These are phyloP conservation scores for Drosophila melanogaster DNA, from an alignment of 1,140 invertebrate genomes.

Conservation along the genomic window DNA sequence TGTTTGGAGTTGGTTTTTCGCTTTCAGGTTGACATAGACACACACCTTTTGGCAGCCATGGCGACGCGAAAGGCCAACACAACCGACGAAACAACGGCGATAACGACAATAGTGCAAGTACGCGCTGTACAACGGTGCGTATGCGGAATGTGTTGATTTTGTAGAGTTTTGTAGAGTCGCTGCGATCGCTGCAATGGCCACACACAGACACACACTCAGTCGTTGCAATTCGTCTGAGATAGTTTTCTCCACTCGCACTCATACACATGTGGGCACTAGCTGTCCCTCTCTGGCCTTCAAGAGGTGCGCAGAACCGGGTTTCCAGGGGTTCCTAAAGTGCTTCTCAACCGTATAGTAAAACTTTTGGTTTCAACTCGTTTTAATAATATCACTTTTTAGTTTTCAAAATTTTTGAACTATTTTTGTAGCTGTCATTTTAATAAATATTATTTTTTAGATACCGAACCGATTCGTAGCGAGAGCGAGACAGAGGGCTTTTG, in stretches of 20 bases:
- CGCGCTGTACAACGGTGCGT: constrained; percentile 58
- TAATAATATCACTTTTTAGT: not conserved
- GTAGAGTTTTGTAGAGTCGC: constrained; percentile 22
- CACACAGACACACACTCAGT: constrained; percentile 13
- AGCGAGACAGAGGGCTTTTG: constrained; percentile 41
- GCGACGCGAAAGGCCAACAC: constrained; percentile 66
- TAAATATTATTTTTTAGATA: not conserved
- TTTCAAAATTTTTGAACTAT: not conserved
- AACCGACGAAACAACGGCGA: constrained; percentile 21
- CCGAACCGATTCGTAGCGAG: constrained; percentile 7
- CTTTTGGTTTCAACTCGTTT: constrained; percentile 12
- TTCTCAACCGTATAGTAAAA: constrained; percentile 5
- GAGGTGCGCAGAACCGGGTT: constrained; percentile 77
- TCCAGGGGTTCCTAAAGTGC: constrained; percentile 16
- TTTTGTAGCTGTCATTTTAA: not conserved
- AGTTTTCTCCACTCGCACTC: constrained; percentile 41
- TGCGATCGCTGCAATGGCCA: constrained; percentile 47
- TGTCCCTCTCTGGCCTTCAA: constrained; percentile 62
- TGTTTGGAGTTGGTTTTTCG: constrained; percentile 45
- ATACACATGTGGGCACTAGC: constrained; percentile 32
- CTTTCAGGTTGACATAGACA: constrained; percentile 56
- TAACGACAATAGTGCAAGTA: constrained; percentile 37
- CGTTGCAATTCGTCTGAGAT: constrained; percentile 39
- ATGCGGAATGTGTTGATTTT: constrained; percentile 61
- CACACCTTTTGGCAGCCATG: constrained; percentile 74